A percentile compares a stretch with the other conserved stretches of the same genome.
These are phyloP conservation scores for Nettapus auritus DNA, from an alignment of 2,113 vertebrate genomes.

Conservation along the genomic window DNA sequence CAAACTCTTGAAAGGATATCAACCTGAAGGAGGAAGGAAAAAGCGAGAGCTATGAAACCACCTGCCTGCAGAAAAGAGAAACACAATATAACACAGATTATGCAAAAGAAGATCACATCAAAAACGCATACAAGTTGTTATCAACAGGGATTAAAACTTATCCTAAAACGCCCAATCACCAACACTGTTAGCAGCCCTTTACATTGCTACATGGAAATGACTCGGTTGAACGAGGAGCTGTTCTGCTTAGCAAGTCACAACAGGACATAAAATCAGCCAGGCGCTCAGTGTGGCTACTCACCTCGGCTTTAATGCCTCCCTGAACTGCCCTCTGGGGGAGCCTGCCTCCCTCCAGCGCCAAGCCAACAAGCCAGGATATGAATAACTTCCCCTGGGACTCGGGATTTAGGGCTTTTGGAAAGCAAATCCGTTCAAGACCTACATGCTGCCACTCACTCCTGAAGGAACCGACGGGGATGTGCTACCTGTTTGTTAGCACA, in stretches of 20 bases:
- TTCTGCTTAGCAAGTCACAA: constrained; percentile 13
- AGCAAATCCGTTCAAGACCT: constrained; percentile 5
- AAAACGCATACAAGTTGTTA: not conserved
- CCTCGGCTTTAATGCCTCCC: constrained; percentile 3
- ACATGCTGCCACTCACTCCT: constrained; percentile 27
- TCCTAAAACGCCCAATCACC: not conserved
- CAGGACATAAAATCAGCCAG: not conserved
- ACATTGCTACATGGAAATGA: not conserved
- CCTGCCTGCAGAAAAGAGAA: constrained; percentile 10
- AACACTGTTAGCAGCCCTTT: not conserved
- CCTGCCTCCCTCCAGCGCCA: not conserved
- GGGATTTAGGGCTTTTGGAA: constrained; percentile 2
- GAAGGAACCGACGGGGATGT: not conserved
- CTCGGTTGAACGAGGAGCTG: not conserved
- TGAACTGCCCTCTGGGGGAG: constrained; percentile 33
- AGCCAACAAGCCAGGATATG: not conserved
- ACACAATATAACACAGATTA: not conserved
- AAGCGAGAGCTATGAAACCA: constrained; percentile 24
- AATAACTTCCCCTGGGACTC: constrained; percentile 18
- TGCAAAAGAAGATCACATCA: not conserved
- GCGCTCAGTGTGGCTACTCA: not conserved
- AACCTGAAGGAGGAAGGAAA: constrained; percentile 76
- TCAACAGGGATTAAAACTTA: not conserved
- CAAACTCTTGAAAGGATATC: constrained; percentile 92
- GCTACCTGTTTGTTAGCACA: not conserved